Percentiles rank a stretch among this genome's conserved stretches.
These are phyloP conservation scores for Muscicapa adusta DNA, from an alignment of 2,113 vertebrate species.

Conservation along the genomic window DNA sequence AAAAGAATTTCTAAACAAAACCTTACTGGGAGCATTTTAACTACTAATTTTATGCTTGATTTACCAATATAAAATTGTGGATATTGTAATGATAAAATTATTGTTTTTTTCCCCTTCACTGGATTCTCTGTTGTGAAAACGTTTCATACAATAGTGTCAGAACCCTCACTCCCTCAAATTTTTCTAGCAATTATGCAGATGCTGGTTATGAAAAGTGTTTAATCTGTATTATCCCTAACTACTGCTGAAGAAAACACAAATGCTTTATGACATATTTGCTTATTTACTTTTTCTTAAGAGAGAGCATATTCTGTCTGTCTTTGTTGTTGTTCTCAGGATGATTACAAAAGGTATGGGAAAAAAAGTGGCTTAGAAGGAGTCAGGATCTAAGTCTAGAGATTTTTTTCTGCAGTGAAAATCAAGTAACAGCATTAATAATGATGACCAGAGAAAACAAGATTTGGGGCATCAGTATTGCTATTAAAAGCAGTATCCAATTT, in stretches of 20 bases:
- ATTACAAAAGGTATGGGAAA: slow-evolving; percentile 14
- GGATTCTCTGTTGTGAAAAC: slow-evolving; percentile 59
- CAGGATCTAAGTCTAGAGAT: slow-evolving; percentile 2
- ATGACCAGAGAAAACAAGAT: slow-evolving; percentile 3
- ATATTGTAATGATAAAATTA: slow-evolving; percentile 69
- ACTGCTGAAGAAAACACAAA: slow-evolving; percentile 31
- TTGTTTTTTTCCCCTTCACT: slow-evolving; percentile 62
- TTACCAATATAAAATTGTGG: slow-evolving; percentile 72
- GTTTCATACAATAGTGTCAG: slow-evolving; percentile 53
- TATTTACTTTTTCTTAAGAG: slow-evolving; percentile 7
- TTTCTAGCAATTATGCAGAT: slow-evolving; percentile 57
- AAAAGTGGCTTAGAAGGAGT: background rate
- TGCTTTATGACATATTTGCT: background rate
- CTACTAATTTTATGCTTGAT: slow-evolving; percentile 76
- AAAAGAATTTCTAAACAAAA: slow-evolving; percentile 68
- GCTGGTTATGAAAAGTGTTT: slow-evolving; percentile 47
- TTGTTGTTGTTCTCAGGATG: background rate
- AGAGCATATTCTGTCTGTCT: background rate
- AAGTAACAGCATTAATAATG: background rate
- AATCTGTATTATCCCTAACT: slow-evolving; percentile 39
- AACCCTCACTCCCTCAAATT: slow-evolving; percentile 36
- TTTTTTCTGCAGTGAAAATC: slow-evolving; percentile 10
- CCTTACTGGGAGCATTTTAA: slow-evolving; percentile 67
- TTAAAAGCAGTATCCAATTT: background rate
- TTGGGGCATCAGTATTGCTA: background rate